Conservation (phyloP, 2,113 vertebrate species). For the Cyanocitta stelleri region DNA sequence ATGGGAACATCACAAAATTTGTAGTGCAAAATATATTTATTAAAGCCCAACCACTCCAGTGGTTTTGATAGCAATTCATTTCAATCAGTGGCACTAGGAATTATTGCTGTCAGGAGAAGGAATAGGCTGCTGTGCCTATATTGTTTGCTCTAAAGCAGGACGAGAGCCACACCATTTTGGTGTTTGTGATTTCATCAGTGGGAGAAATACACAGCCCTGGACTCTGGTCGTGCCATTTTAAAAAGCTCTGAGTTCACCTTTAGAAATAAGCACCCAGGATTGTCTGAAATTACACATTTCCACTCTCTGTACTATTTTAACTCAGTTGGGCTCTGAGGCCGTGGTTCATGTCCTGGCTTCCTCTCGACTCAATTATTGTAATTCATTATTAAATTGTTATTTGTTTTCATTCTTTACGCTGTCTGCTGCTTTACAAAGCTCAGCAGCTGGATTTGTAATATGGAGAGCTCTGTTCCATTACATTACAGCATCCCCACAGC, state of each 20-base stretch:
- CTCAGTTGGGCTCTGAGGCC: background rate
- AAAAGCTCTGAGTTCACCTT: slow-evolving; percentile 32
- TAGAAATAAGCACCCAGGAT: slow-evolving; percentile 12
- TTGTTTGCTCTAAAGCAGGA: slow-evolving; percentile 26
- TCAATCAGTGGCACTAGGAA: background rate
- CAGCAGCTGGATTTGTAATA: background rate
- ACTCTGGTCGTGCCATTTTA: background rate
- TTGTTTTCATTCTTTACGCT: slow-evolving; percentile 20
- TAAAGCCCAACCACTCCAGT: background rate
- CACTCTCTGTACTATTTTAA: background rate
- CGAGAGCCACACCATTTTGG: background rate
- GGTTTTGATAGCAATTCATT: background rate
- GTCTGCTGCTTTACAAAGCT: slow-evolving; percentile 23
- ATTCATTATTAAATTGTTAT: slow-evolving; percentile 55
- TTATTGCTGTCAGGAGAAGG: slow-evolving; percentile 7
- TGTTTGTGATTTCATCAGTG: slow-evolving; percentile 24
- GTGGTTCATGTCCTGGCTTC: background rate
- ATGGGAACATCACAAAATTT: background rate
- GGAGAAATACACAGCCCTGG: slow-evolving; percentile 2
- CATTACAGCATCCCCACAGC: background rate
- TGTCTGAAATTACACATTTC: slow-evolving; percentile 37
- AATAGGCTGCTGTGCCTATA: background rate
- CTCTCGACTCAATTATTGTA: background rate
- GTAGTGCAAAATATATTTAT: background rate
- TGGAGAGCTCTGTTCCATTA: background rate